Conservation (phyloP, 2,888 invertebrate species). For the Melanchra persicariae region DNA sequence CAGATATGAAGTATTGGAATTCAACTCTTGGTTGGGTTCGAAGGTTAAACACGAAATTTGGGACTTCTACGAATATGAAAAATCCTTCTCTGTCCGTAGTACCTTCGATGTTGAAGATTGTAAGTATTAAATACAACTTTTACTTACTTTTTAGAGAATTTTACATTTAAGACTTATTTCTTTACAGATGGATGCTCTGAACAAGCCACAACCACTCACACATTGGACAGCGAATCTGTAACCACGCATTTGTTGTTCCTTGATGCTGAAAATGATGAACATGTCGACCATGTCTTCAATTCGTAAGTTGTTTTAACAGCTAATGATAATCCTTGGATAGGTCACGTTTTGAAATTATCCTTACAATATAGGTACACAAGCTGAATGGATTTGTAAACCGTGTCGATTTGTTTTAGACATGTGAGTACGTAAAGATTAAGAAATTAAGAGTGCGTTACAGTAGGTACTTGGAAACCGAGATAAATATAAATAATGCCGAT, state of each 20-base stretch:
- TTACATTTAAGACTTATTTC: not conserved
- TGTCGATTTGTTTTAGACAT: not conserved
- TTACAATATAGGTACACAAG: not conserved
- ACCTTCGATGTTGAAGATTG: constrained; percentile 46
- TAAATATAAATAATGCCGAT: too few relatives aligned
- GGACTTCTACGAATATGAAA: constrained; percentile 69
- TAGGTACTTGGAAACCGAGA: too few relatives aligned
- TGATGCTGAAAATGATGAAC: constrained; percentile 72
- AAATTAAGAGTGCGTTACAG: too few relatives aligned
- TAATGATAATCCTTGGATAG: too few relatives aligned
- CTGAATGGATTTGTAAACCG: not conserved
- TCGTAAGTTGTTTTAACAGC: constrained; percentile 71
- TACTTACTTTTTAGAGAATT: not conserved
- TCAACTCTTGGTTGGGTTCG: constrained; percentile 72
- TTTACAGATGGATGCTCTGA: constrained; percentile 62
- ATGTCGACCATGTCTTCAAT: constrained; percentile 76
- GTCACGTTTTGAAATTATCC: too few relatives aligned
- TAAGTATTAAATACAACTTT: constrained; percentile 42
- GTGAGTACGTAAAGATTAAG: not conserved
- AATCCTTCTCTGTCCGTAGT: constrained; percentile 41
- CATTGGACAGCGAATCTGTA: constrained; percentile 64
- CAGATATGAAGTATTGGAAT: constrained; percentile 76
- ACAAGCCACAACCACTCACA: constrained; percentile 16
- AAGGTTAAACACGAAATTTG: constrained; percentile 73
- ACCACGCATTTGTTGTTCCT: constrained; percentile 69